Conservation (phyloP, 2,888 invertebrate genomes). For the Stenoptilia bipunctidactyla region DNA sequence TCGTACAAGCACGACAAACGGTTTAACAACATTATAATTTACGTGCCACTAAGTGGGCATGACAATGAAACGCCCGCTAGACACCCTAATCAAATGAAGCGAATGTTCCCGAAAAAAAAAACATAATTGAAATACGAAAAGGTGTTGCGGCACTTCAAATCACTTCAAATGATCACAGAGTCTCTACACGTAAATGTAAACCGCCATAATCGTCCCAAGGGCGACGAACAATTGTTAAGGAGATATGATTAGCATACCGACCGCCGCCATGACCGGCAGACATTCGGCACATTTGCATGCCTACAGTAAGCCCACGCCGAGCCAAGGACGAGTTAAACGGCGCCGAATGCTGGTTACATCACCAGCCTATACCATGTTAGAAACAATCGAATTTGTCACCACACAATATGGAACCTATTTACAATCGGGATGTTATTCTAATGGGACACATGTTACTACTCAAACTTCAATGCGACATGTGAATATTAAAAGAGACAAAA, state of each 20-base stretch:
- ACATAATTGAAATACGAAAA: background rate
- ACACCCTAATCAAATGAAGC: slow-evolving; percentile 29
- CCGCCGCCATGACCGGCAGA: slow-evolving; percentile 27
- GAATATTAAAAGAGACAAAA: too few species aligned
- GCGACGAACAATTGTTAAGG: slow-evolving; percentile 54
- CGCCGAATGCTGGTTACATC: slow-evolving; percentile 34
- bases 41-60: slow-evolving; percentile 34
- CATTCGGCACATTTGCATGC: slow-evolving; percentile 60
- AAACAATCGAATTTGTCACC: slow-evolving; percentile 9
- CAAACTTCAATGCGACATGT: slow-evolving; percentile 16
- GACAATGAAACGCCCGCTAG: slow-evolving; percentile 30
- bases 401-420: slow-evolving; percentile 24
- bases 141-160: slow-evolving; percentile 30
- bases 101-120: too few species aligned
- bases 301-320: slow-evolving; percentile 38
- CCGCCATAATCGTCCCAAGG: slow-evolving; percentile 49
- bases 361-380: background rate
- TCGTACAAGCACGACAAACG: slow-evolving; percentile 20
- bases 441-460: slow-evolving; percentile 47
- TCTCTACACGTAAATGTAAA: slow-evolving; percentile 41
- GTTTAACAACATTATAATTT: slow-evolving; percentile 41
- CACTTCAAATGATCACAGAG: slow-evolving; percentile 49
- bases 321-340: slow-evolving; percentile 36
- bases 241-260: slow-evolving; percentile 55
- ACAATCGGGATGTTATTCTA: slow-evolving; percentile 26